Evolutionary conservation across 2,888 invertebrate genomes (phyloP).

Genomic region (Bellardia pandia): DNA sequence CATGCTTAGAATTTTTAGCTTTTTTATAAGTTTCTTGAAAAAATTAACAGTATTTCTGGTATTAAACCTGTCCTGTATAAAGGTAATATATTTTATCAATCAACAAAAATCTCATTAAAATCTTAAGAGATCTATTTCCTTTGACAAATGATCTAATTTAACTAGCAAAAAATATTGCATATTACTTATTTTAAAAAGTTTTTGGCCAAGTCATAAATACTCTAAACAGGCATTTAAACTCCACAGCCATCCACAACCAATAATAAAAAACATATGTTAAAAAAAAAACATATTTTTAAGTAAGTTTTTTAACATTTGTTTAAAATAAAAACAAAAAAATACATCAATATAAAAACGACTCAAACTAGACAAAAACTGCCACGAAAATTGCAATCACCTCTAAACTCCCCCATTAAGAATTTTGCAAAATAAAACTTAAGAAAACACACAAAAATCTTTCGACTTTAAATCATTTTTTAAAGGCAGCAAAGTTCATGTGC

Average conservation of each 20-base stretch:
- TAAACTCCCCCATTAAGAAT: conserved; percentile 65
- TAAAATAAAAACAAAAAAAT: conserved; percentile 42
- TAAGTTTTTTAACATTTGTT: conserved; percentile 48
- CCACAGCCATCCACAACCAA: conserved; percentile 24
- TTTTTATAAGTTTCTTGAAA: too few relatives aligned
- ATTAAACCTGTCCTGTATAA: too few relatives aligned
- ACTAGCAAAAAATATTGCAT: neutral
- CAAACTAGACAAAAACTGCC: conserved; percentile 31
- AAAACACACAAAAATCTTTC: conserved; percentile 31
- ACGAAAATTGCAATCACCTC: conserved; percentile 55
- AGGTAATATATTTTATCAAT: neutral
- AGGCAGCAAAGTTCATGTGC: conserved; percentile 64
- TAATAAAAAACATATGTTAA: conserved; percentile 7
- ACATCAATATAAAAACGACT: conserved; percentile 52
- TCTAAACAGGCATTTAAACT: conserved; percentile 11
- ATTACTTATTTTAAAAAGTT: conserved; percentile 5
- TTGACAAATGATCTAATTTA: conserved; percentile 22
- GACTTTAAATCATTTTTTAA: conserved; percentile 60
- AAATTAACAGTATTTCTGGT: too few relatives aligned
- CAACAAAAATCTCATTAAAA: conserved; percentile 3
- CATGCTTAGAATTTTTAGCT: too few relatives aligned
- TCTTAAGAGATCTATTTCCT: neutral
- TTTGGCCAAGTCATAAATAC: conserved; percentile 25
- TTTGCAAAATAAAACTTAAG: conserved; percentile 22
- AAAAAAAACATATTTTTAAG: conserved; percentile 8